Percentiles rank a stretch among this genome's conserved stretches.
These are phyloP conservation scores for Lordiphosa andalusiaca DNA, from an alignment of 2,888 invertebrate species.

Conservation along the genomic window DNA sequence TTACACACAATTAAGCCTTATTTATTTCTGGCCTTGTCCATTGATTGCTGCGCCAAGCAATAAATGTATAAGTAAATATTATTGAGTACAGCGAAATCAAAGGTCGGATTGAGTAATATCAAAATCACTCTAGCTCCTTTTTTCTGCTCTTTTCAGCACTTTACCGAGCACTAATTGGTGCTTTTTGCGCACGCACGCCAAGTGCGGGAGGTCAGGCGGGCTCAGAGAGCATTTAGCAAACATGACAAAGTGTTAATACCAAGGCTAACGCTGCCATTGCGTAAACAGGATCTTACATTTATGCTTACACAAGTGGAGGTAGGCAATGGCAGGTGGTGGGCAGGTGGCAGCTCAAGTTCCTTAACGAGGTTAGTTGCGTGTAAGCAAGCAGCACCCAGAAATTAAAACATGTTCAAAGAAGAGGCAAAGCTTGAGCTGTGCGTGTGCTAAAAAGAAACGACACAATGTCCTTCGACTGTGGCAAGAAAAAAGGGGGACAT, in stretches of 20 bases:
- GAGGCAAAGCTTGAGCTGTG: constrained; percentile 1
- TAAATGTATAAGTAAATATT: constrained; percentile 75
- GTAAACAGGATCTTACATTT: constrained; percentile 30
- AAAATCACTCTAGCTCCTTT: constrained; percentile 32
- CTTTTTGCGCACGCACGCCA: constrained; percentile 42
- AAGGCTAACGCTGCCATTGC: constrained; percentile 49
- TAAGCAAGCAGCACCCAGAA: constrained; percentile 38
- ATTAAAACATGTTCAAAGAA: constrained; percentile 55
- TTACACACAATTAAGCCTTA: constrained; percentile 70
- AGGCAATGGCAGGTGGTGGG: constrained; percentile 8
- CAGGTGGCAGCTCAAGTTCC: constrained; percentile 27
- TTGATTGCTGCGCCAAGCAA: constrained; percentile 75
- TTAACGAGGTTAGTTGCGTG: constrained; percentile 57
- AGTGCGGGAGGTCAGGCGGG: constrained; percentile 22
- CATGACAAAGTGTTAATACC: constrained; percentile 72
- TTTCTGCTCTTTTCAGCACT: constrained; percentile 16
- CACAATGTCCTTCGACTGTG: too few relatives aligned
- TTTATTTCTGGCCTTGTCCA: constrained; percentile 63
- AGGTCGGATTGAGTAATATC: constrained; percentile 53
- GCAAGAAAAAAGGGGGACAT: too few relatives aligned
- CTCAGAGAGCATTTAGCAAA: constrained; percentile 63
- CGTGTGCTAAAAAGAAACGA: too few relatives aligned
- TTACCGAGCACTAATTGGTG: constrained; percentile 58
- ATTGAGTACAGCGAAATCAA: constrained; percentile 65
- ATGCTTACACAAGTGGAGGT: not conserved